These are phyloP conservation scores for Zosterops pallidus DNA, from an alignment of 2,113 vertebrate genomes.

Conservation along the genomic window DNA sequence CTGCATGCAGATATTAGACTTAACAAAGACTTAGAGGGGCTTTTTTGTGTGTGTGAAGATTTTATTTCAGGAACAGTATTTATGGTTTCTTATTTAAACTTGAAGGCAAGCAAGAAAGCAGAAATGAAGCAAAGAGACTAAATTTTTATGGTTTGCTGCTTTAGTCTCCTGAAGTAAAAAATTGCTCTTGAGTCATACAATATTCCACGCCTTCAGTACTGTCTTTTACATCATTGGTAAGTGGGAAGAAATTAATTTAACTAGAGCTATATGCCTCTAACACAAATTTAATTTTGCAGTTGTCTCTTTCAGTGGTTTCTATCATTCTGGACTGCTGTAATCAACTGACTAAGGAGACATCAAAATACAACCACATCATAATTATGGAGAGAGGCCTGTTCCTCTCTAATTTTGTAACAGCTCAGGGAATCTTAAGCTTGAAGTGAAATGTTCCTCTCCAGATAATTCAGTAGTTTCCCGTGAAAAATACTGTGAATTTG, in stretches of 20 bases:
- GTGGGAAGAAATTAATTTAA: not conserved
- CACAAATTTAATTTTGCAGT: not conserved
- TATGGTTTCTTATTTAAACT: conserved; percentile 46
- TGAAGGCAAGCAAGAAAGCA: conserved; percentile 14
- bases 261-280: not conserved
- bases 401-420: not conserved
- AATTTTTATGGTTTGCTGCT: conserved; percentile 12
- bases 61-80: conserved; percentile 54
- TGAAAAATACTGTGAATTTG: not conserved
- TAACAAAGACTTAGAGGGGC: not conserved
- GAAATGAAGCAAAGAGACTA: conserved; percentile 1
- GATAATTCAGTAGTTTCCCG: not conserved
- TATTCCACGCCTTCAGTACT: not conserved
- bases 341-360: not conserved
- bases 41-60: not conserved
- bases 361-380: not conserved
- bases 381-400: not conserved
- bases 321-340: not conserved
- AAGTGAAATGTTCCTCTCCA: not conserved
- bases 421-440: not conserved
- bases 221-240: not conserved
- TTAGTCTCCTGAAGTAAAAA: not conserved
- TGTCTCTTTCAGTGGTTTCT: not conserved
- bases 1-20: not conserved
- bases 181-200: not conserved